Conservation (phyloP, 2,797 vertebrate species). For the Odontamblyopus rebecca region DNA sequence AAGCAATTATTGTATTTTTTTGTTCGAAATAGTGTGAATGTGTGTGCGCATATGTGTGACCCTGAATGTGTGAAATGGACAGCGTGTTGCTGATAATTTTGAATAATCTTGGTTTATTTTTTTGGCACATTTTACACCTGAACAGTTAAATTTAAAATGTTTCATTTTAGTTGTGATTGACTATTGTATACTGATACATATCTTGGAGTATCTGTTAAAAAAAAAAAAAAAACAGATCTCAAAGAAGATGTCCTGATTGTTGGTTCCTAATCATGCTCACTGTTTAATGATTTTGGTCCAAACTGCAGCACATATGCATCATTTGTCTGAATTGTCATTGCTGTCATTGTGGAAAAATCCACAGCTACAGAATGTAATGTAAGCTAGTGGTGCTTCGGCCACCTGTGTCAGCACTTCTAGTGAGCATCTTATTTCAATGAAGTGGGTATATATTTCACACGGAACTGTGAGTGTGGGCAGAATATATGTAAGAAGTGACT, state of each 20-base stretch:
- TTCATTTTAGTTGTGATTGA: constrained; percentile 56
- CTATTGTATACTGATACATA: constrained; percentile 66
- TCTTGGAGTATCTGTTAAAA: constrained; percentile 65
- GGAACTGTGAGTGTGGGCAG: constrained; percentile 1
- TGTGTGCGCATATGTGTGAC: constrained; percentile 22
- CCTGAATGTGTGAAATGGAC: constrained; percentile 57
- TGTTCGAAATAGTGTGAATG: constrained; percentile 14
- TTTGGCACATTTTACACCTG: constrained; percentile 52
- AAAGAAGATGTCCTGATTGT: constrained; percentile 57
- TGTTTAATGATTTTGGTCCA: constrained; percentile 43
- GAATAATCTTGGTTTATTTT: constrained; percentile 62
- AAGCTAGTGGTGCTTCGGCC: constrained; percentile 65
- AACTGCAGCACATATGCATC: constrained; percentile 66
- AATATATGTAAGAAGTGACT: constrained; percentile 35
- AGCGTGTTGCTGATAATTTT: constrained; percentile 58
- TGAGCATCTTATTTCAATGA: constrained; percentile 50
- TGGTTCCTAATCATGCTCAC: constrained; percentile 36
- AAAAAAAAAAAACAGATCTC: constrained; percentile 64
- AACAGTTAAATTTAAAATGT: constrained; percentile 54
- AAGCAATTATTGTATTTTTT: constrained; percentile 58
- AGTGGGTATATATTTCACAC: constrained; percentile 42
- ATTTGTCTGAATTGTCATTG: constrained; percentile 64
- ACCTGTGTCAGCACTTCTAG: constrained; percentile 67
- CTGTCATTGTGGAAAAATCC: constrained; percentile 70
- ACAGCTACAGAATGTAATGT: constrained; percentile 75